These are phyloP conservation scores for Didymodactylos carnosus DNA, from an alignment of 2,888 invertebrate species.

Conservation along the genomic window DNA sequence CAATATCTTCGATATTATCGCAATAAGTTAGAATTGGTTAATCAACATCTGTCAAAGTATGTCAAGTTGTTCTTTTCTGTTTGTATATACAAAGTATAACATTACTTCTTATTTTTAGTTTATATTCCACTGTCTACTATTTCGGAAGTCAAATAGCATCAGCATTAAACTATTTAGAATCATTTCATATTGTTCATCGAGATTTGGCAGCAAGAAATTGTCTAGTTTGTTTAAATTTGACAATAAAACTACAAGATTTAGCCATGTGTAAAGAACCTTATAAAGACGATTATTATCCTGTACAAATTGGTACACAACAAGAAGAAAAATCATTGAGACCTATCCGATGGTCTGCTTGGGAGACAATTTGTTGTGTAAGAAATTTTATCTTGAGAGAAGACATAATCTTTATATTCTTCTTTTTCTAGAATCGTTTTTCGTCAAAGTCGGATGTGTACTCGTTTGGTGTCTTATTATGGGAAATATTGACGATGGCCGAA, in stretches of 20 bases:
- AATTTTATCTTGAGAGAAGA: neutral
- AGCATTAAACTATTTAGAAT: neutral
- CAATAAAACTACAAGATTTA: neutral
- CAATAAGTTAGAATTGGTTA: neutral
- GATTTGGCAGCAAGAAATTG: neutral
- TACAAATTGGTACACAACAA: neutral
- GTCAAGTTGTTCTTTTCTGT: too few relatives aligned
- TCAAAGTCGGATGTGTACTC: constrained; percentile 85
- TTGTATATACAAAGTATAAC: too few relatives aligned
- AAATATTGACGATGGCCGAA: constrained; percentile 51
- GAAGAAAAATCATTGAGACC: neutral
- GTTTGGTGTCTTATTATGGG: constrained; percentile 92
- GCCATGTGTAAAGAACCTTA: neutral
- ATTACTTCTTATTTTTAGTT: too few relatives aligned
- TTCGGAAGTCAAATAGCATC: neutral
- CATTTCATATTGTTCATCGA: neutral
- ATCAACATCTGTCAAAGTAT: too few relatives aligned
- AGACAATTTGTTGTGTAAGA: neutral
- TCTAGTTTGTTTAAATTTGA: neutral
- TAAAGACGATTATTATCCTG: neutral
- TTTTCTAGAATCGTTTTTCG: neutral
- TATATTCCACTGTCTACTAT: neutral
- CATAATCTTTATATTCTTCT: neutral
- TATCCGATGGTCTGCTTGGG: neutral
- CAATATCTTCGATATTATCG: neutral